Percentiles rank a stretch among this genome's conserved stretches.
Evolutionary conservation across 92 coral and sea anemone species (phyloP).

Genomic region (Parazoanthus atlanticus): DNA sequence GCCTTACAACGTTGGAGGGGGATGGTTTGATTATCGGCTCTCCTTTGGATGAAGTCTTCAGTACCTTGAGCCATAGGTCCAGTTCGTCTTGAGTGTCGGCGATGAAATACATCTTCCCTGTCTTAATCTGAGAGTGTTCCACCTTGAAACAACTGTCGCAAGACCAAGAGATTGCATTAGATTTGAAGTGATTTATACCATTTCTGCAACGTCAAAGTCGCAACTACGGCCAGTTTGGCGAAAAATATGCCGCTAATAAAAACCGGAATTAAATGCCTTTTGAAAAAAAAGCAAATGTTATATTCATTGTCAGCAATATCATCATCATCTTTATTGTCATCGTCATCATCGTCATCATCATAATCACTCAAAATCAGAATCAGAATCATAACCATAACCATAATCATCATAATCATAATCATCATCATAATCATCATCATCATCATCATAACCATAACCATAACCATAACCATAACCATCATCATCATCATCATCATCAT

Average conservation of each 20-base stretch:
- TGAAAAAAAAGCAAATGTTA: no score
- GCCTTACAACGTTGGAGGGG: slow-evolving; percentile 6
- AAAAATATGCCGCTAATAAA: no score
- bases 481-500: background rate
- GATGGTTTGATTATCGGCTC: slow-evolving; percentile 60
- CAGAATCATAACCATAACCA: background rate
- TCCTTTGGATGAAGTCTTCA: slow-evolving; percentile 75
- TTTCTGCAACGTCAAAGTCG: no score
- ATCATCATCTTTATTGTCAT: no score
- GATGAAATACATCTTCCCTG: slow-evolving; percentile 60
- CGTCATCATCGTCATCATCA: no score
- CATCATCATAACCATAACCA: no score
- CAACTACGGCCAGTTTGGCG: no score
- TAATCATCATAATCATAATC: background rate
- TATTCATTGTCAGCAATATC: no score
- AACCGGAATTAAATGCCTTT: no score
- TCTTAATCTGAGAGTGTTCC: slow-evolving; percentile 69
- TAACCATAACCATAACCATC: background rate
- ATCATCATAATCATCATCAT: no score
- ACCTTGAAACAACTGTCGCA: slow-evolving; percentile 83
- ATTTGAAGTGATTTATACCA: background rate
- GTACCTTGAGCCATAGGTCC: slow-evolving; percentile 73
- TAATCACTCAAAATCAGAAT: no score
- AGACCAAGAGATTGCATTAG: slow-evolving; percentile 8
- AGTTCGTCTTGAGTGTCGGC: slow-evolving; percentile 85